Conservation (phyloP, 2,113 vertebrate species). For the Pandion haliaetus region DNA sequence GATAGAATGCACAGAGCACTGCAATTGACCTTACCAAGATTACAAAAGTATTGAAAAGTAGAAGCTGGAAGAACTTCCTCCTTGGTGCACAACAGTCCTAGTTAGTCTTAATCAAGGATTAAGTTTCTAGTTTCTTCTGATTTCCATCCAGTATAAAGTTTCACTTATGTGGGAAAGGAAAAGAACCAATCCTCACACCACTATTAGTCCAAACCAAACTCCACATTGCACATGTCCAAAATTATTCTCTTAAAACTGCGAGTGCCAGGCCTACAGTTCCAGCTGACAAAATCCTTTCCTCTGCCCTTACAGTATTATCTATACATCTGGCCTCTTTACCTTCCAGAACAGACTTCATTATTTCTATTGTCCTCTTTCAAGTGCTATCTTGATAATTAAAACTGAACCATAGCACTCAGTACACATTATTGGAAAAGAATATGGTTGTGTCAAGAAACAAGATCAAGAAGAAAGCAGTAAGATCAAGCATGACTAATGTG, state of each 20-base stretch:
- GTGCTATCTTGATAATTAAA: not conserved
- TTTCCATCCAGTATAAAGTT: not conserved
- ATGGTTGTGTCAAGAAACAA: not conserved
- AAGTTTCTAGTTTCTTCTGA: not conserved
- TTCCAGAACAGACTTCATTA: not conserved
- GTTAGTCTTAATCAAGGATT: accelerated
- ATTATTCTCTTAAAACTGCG: not conserved
- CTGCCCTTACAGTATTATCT: not conserved
- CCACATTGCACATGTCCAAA: not conserved
- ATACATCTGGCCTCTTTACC: not conserved
- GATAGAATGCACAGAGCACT: not conserved
- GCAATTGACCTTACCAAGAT: not conserved
- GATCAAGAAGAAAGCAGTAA: not conserved
- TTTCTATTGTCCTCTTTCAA: not conserved
- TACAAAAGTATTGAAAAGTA: not conserved
- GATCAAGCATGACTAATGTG: accelerated
- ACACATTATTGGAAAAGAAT: not conserved
- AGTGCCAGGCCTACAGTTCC: not conserved
- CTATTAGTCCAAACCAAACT: not conserved
- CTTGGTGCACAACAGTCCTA: not conserved
- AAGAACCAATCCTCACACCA: not conserved
- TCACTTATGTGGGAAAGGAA: not conserved
- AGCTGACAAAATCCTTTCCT: not conserved
- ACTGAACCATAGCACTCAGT: not conserved
- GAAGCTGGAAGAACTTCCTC: not conserved